Percentiles rank a stretch among this genome's conserved stretches.
Conservation (phyloP, 2,113 vertebrate genomes). For the Isurus oxyrinchus region DNA sequence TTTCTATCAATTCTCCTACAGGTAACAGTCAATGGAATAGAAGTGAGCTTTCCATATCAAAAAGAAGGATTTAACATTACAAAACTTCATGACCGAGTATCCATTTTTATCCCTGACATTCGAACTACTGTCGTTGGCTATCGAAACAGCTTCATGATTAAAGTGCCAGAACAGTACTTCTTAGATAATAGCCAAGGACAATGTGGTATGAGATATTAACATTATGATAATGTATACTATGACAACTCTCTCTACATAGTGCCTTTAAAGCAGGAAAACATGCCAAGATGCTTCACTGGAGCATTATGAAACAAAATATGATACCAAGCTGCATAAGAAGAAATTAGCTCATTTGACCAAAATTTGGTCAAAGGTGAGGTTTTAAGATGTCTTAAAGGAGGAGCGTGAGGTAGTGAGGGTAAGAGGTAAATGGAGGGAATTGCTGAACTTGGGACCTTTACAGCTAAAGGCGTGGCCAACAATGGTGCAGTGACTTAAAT, state of each 20-base stretch:
- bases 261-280: background rate
- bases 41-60: conserved; percentile 48
- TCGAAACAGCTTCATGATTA: conserved; percentile 49
- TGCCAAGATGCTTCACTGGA: background rate
- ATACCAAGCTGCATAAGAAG: background rate
- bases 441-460: too few relatives aligned
- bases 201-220: conserved; percentile 53
- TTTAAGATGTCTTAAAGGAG: background rate
- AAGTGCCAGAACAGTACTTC: conserved; percentile 54
- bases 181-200: conserved; percentile 58
- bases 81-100: conserved; percentile 43
- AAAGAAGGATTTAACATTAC: conserved; percentile 50
- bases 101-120: conserved; percentile 49
- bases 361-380: background rate
- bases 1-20: conserved; percentile 38
- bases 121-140: conserved; percentile 47
- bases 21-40: conserved; percentile 49
- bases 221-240: background rate
- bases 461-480: too few relatives aligned
- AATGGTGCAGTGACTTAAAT: too few relatives aligned
- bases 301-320: background rate
- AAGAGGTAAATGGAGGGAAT: too few relatives aligned
- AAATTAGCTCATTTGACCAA: background rate
- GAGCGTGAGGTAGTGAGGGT: background rate
- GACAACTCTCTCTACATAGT: background rate